phyloP scores from a whole-genome alignment of 2,113 vertebrate genomes.

The Epinephelus moara region DNA sequence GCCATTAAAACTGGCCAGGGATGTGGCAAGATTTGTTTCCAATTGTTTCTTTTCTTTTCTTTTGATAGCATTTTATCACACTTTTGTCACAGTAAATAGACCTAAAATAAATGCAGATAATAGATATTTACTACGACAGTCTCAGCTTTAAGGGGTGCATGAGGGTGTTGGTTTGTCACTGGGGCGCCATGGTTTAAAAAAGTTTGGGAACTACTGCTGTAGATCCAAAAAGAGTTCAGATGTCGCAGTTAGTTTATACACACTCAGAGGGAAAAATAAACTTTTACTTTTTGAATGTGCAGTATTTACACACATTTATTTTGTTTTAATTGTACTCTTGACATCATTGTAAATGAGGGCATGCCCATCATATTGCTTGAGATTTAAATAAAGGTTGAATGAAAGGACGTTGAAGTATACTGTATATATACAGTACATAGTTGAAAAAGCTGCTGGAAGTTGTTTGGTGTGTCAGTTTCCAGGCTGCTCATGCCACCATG shows the following conservation, averaged over 20 bases:
- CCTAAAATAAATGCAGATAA: conserved; percentile 13
- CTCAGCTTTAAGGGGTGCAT: background rate
- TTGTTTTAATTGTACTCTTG: too few species aligned
- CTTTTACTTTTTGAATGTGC: background rate
- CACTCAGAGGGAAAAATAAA: background rate
- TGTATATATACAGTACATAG: background rate
- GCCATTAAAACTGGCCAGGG: conserved; percentile 16
- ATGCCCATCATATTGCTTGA: too few species aligned
- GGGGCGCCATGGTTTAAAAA: background rate
- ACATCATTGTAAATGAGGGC: too few species aligned
- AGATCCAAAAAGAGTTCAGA: conserved; percentile 9
- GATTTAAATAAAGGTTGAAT: too few species aligned
- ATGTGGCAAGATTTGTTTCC: conserved; percentile 29
- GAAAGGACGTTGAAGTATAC: background rate
- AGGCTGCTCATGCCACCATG: conserved; percentile 13
- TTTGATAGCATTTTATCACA: conserved; percentile 13
- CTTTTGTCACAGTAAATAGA: conserved; percentile 3
- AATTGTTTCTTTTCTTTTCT: background rate
- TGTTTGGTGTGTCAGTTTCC: conserved; percentile 21
- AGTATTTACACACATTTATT: background rate
- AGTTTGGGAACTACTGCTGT: background rate
- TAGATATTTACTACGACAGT: conserved; percentile 8
- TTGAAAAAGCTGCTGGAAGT: background rate
- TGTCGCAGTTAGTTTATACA: background rate
- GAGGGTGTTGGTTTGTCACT: background rate